A percentile compares a stretch with the other conserved stretches of the same genome.
Conservation (phyloP, 2,888 invertebrate genomes). For the Lepidocyrtinus sp. region DNA sequence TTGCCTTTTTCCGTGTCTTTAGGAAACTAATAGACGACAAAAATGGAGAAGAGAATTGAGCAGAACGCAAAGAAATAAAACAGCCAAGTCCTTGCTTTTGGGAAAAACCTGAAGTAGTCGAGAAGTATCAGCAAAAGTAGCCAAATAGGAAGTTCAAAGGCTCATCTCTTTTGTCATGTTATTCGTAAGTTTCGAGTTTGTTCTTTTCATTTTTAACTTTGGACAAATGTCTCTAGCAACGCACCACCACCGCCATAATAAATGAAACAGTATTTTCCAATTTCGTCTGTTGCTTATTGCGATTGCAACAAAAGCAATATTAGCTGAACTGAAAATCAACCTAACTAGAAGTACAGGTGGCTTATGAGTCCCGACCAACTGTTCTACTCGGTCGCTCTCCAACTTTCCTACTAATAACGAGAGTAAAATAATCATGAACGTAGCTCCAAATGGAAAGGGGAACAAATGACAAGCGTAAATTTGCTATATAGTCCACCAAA, state of each 20-base stretch:
- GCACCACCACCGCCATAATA: constrained; percentile 1
- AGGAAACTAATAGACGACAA: constrained; percentile 34
- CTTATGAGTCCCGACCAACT: not conserved
- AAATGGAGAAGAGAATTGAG: constrained; percentile 22
- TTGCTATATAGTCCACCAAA: not conserved
- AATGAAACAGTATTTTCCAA: constrained; percentile 18
- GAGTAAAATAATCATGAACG: constrained; percentile 4
- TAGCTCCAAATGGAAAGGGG: not conserved
- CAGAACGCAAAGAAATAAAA: constrained; percentile 22
- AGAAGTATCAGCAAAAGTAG: not conserved
- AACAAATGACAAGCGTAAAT: constrained; percentile 6
- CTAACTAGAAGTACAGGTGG: constrained; percentile 2
- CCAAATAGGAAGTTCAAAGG: not conserved
- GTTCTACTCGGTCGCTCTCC: not conserved
- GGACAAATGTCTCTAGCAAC: too few species aligned
- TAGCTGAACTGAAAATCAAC: not conserved
- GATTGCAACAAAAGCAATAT: constrained; percentile 2
- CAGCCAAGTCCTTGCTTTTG: not conserved
- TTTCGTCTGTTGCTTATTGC: not conserved
- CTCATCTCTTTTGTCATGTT: constrained; percentile 14
- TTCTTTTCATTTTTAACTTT: not conserved
- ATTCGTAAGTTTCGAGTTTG: too few species aligned
- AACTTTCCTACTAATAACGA: not conserved
- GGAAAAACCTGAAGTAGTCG: not conserved
- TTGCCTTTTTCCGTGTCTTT: constrained; percentile 57